Evolutionary conservation across 2,113 vertebrate species (phyloP).

Genomic region (Lepidothrix coronata): DNA sequence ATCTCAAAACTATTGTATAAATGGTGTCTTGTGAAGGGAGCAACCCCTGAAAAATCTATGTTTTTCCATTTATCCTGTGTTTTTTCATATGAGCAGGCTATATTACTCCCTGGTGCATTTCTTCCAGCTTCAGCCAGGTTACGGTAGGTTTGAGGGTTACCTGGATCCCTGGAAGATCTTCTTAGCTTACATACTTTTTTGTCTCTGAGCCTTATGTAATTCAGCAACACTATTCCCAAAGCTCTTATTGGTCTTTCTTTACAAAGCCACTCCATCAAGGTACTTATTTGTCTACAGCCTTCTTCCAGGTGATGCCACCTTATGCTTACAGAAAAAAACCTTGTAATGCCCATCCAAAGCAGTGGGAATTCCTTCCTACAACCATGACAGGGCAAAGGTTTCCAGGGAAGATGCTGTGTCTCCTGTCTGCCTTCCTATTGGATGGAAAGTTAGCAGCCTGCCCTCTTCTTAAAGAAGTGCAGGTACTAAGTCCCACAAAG

Average conservation of each 20-base stretch:
- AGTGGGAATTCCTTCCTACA: not conserved
- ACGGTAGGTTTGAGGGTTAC: not conserved
- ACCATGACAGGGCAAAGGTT: not conserved
- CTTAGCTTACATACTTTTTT: not conserved
- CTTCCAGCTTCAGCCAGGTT: not conserved
- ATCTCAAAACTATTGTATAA: not conserved
- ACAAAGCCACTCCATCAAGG: not conserved
- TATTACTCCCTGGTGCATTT: not conserved
- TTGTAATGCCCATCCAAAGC: not conserved
- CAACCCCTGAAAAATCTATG: not conserved
- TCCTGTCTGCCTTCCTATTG: not conserved
- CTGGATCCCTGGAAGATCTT: not conserved
- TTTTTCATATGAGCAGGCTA: not conserved
- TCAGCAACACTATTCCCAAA: not conserved
- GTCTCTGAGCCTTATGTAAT: not conserved
- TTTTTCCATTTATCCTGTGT: not conserved
- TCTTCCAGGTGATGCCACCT: not conserved
- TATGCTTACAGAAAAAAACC: not conserved
- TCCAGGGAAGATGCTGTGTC: not conserved
- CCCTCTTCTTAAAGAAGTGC: not conserved
- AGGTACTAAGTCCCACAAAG: not conserved
- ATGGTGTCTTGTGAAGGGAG: not conserved
- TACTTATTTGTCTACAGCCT: not conserved
- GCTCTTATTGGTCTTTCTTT: not conserved
- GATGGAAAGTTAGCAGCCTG: not conserved